Evolutionary conservation across 2,888 invertebrate species (phyloP).

Genomic region (Athalia cordata): DNA sequence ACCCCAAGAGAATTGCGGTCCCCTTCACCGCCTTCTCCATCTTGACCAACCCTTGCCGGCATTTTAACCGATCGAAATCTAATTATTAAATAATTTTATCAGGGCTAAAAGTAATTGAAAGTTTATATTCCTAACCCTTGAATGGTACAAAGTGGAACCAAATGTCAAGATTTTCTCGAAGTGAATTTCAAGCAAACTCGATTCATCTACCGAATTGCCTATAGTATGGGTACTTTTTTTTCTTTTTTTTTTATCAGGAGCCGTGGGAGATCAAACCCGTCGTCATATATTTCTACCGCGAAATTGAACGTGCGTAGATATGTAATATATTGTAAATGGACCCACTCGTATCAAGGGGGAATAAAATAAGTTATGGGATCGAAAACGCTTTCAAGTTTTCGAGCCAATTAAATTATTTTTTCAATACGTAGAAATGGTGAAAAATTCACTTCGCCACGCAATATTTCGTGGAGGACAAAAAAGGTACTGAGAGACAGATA

Average conservation of each 20-base stretch:
- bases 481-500: neutral
- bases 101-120: neutral
- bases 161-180: neutral
- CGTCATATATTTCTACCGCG: neutral
- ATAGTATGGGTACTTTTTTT: neutral
- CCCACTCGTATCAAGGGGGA: neutral
- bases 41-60: slow-evolving; percentile 46
- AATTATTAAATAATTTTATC: slow-evolving; percentile 5
- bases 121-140: neutral
- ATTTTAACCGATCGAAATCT: slow-evolving; percentile 33
- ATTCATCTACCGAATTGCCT: neutral
- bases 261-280: neutral
- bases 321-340: too few relatives aligned
- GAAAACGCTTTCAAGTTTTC: slow-evolving; percentile 29
- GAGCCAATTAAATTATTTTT: slow-evolving; percentile 6
- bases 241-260: neutral
- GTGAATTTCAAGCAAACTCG: neutral
- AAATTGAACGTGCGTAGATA: neutral
- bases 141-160: neutral
- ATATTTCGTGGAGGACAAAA: neutral
- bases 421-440: slow-evolving; percentile 4
- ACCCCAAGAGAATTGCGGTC: slow-evolving; percentile 53
- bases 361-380: slow-evolving; percentile 1
- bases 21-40: slow-evolving; percentile 50
- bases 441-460: slow-evolving; percentile 6